Evolutionary conservation across 2,797 vertebrate species (phyloP).

Genomic region (Macroramphosus scolopax): DNA sequence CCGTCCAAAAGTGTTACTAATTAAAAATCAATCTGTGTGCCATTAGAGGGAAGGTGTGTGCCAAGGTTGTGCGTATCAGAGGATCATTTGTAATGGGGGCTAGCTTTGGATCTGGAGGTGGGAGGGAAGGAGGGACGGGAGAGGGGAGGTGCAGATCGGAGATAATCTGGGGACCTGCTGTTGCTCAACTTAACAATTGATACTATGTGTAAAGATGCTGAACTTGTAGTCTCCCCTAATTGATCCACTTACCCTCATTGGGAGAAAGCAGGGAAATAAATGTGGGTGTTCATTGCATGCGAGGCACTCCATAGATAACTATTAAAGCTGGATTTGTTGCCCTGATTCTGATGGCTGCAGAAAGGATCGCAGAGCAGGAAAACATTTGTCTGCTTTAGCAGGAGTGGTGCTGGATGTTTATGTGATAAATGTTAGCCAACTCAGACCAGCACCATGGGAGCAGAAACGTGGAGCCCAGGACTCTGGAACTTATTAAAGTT

Average conservation of each 20-base stretch:
- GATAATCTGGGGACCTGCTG: slow-evolving; percentile 88
- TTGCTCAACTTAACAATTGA: slow-evolving; percentile 87
- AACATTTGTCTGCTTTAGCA: slow-evolving; percentile 86
- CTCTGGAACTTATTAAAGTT: slow-evolving; percentile 85
- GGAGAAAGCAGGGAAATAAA: slow-evolving; percentile 87
- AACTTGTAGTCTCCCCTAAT: slow-evolving; percentile 95
- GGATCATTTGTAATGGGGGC: slow-evolving; percentile 90
- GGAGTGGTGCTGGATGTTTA: slow-evolving; percentile 79
- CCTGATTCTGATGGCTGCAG: slow-evolving; percentile 76
- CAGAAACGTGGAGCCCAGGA: slow-evolving; percentile 70
- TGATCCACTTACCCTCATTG: slow-evolving; percentile 92
- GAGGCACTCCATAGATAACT: slow-evolving; percentile 90
- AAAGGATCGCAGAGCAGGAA: slow-evolving; percentile 77
- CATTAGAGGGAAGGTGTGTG: slow-evolving; percentile 92
- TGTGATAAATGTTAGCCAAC: slow-evolving; percentile 85
- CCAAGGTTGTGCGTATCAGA: slow-evolving; percentile 90
- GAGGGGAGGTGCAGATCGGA: slow-evolving; percentile 82
- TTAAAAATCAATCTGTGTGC: slow-evolving; percentile 98
- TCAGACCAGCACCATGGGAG: slow-evolving; percentile 80
- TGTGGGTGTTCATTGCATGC: slow-evolving; percentile 87
- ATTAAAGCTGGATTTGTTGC: slow-evolving; percentile 86
- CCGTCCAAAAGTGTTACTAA: slow-evolving; percentile 93
- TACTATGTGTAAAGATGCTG: slow-evolving; percentile 95
- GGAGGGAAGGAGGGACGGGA: slow-evolving; percentile 67
- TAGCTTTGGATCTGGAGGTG: slow-evolving; percentile 73